Evolutionary conservation across 2,797 vertebrate species (phyloP).

Genomic region (Chaetophractus vellerosus): DNA sequence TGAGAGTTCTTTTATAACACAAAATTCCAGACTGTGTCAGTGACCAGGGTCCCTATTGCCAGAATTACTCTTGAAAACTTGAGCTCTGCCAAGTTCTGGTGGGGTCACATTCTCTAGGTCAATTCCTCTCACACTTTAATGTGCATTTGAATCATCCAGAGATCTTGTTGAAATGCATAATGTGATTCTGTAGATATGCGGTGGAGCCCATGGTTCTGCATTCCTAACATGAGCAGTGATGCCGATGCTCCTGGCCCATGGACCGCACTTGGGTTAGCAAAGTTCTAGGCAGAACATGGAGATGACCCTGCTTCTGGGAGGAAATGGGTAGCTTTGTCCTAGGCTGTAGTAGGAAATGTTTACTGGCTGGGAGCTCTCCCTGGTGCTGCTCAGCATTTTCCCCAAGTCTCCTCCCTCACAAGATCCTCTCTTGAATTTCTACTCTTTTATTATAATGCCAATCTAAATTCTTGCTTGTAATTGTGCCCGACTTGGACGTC

Average conservation of each 20-base stretch:
- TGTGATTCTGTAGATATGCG: neutral
- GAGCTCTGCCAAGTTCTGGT: neutral
- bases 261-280: neutral
- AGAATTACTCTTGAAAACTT: neutral
- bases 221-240: neutral
- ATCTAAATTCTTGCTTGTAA: neutral
- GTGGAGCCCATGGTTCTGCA: no score
- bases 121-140: neutral
- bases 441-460: neutral
- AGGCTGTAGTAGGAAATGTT: accelerated
- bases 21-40: slow-evolving; percentile 7
- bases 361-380: slow-evolving; percentile 51
- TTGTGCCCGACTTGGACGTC: neutral
- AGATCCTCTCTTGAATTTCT: neutral
- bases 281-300: neutral
- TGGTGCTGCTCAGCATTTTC: slow-evolving; percentile 23
- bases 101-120: neutral
- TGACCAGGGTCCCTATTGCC: neutral
- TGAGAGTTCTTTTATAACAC: neutral
- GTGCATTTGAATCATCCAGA: neutral
- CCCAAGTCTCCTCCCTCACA: neutral
- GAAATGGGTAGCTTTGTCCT: neutral
- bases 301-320: neutral
- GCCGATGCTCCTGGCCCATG: no score
- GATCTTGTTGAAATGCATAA: neutral